Evolutionary conservation across 1,140 invertebrate genomes (phyloP).

Genomic region (Trichonephila clavipes): DNA sequence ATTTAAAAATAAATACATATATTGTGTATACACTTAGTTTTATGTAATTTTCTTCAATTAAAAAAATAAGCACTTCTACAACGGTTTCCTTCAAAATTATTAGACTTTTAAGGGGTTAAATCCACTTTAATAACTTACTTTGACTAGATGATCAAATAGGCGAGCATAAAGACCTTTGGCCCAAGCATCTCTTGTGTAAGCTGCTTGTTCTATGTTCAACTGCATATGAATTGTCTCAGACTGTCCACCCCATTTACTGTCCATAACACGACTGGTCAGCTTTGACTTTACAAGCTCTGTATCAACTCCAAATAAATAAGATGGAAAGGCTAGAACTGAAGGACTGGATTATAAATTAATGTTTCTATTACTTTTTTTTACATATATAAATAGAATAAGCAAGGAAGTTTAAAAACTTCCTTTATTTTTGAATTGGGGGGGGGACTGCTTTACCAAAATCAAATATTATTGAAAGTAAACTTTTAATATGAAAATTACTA

Average conservation of each 20-base stretch:
- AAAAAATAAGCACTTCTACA: too few species aligned
- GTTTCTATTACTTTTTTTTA: too few species aligned
- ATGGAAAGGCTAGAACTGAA: conserved; percentile 86
- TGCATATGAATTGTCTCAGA: conserved; percentile 90
- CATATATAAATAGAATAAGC: background rate
- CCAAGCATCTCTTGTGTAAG: conserved; percentile 94
- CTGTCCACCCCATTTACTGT: conserved; percentile 88
- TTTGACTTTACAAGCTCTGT: conserved; percentile 84
- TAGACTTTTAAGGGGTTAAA: too few species aligned
- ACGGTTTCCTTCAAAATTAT: too few species aligned
- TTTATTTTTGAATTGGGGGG: too few species aligned
- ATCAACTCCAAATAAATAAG: conserved; percentile 85
- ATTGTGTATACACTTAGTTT: too few species aligned
- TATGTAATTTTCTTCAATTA: too few species aligned
- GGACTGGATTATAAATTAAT: too few species aligned
- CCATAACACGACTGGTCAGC: conserved; percentile 86
- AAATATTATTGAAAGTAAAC: background rate
- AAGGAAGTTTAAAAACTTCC: background rate
- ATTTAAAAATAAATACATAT: too few species aligned
- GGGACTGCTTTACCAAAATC: background rate
- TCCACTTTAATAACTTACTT: conserved; percentile 83
- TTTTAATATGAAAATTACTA: too few species aligned
- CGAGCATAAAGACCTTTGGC: conserved; percentile 97
- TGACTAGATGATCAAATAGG: conserved; percentile 97
- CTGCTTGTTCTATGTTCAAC: conserved; percentile 96